Evolutionary conservation across 2,113 vertebrate species (phyloP).

Genomic region (Geococcyx californianus): DNA sequence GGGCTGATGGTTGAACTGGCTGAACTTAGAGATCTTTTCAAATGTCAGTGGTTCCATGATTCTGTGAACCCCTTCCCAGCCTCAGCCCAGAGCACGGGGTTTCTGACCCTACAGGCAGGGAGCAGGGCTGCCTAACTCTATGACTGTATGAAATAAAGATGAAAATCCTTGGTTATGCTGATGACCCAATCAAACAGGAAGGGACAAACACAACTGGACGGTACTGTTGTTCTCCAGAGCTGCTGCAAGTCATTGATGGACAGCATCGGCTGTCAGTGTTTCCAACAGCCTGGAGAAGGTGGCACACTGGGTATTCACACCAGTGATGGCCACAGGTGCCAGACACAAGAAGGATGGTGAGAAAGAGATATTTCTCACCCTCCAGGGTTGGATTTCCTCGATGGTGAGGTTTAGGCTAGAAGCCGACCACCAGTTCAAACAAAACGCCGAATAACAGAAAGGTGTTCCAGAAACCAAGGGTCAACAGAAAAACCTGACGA

Average conservation of each 20-base stretch:
- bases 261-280: too few relatives aligned
- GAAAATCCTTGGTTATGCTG: neutral
- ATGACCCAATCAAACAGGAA: neutral
- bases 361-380: neutral
- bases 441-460: neutral
- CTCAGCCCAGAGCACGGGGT: fast-evolving
- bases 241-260: too few relatives aligned
- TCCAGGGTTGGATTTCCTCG: neutral
- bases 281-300: neutral
- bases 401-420: neutral
- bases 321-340: too few relatives aligned
- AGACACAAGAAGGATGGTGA: fast-evolving
- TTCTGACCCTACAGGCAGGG: neutral
- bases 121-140: neutral
- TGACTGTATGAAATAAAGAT: too few relatives aligned
- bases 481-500: fast-evolving
- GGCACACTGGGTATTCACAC: fast-evolving
- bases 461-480: neutral
- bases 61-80: neutral
- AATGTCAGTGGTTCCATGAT: too few relatives aligned
- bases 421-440: neutral
- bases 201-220: fast-evolving
- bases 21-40: too few relatives aligned
- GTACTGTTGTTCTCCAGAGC: too few relatives aligned
- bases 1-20: too few relatives aligned